Percentiles rank a stretch among this genome's conserved stretches.
These are phyloP conservation scores for Drosophila dives DNA, from an alignment of 2,888 invertebrate species.

Conservation along the genomic window DNA sequence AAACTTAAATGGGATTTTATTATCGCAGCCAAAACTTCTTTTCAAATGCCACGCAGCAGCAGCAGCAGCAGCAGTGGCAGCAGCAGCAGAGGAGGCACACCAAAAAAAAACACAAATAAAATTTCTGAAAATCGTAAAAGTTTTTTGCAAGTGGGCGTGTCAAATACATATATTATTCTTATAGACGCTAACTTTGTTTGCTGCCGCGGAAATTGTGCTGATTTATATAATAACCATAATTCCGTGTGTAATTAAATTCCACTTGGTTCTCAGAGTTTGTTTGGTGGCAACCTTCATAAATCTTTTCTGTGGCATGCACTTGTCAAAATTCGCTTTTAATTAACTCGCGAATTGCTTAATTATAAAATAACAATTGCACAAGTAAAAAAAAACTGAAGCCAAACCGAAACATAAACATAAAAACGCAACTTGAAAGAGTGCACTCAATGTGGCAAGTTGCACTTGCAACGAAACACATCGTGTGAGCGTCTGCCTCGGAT, in stretches of 20 bases:
- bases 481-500: slow-evolving; percentile 22
- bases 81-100: not conserved
- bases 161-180: slow-evolving; percentile 25
- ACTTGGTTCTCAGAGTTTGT: slow-evolving; percentile 58
- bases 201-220: slow-evolving; percentile 56
- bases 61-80: slow-evolving; percentile 4
- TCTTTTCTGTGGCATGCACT: slow-evolving; percentile 53
- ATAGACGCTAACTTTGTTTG: slow-evolving; percentile 30
- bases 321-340: slow-evolving; percentile 69
- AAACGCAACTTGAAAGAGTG: slow-evolving; percentile 55
- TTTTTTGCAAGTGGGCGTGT: slow-evolving; percentile 46
- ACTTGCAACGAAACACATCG: slow-evolving; percentile 19
- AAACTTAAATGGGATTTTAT: slow-evolving; percentile 80
- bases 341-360: slow-evolving; percentile 68
- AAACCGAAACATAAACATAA: not conserved
- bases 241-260: slow-evolving; percentile 62
- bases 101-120: slow-evolving; percentile 4
- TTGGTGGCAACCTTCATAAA: slow-evolving; percentile 65
- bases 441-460: slow-evolving; percentile 29
- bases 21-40: slow-evolving; percentile 77
- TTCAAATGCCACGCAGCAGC: slow-evolving; percentile 49
- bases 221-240: slow-evolving; percentile 69
- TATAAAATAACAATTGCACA: slow-evolving; percentile 56
- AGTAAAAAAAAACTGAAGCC: not conserved
- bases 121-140: slow-evolving; percentile 26